phyloP scores from a whole-genome alignment of 2,113 vertebrate genomes.

The Polypterus senegalus region DNA sequence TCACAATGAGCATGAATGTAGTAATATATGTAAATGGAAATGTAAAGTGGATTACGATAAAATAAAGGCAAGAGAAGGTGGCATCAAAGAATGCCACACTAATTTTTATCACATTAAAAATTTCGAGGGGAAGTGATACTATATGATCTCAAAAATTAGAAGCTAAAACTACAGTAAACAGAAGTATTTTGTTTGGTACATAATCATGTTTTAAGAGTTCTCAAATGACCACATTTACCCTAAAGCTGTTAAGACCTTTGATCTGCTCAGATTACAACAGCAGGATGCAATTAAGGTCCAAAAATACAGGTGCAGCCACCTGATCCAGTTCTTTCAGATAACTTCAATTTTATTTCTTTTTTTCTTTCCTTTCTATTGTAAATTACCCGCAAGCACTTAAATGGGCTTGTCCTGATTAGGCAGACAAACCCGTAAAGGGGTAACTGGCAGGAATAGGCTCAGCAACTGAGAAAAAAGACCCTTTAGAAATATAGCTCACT shows the following conservation, averaged over 20 bases:
- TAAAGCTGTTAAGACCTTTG: constrained; percentile 44
- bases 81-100: too few species aligned
- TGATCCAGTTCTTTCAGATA: constrained; percentile 40
- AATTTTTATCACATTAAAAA: too few species aligned
- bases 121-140: too few species aligned
- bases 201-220: constrained; percentile 33
- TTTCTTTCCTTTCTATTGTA: background rate
- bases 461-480: constrained; percentile 35
- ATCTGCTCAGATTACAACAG: constrained; percentile 49
- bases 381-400: constrained; percentile 35
- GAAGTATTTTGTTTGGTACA: too few species aligned
- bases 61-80: too few species aligned
- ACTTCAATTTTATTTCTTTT: constrained; percentile 25
- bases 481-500: constrained; percentile 38
- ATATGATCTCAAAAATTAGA: too few species aligned
- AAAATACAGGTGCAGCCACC: constrained; percentile 46
- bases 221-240: constrained; percentile 43
- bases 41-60: too few species aligned
- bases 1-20: too few species aligned
- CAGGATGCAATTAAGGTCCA: constrained; percentile 41
- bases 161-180: too few species aligned
- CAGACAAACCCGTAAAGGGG: constrained; percentile 44
- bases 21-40: too few species aligned
- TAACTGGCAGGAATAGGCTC: constrained; percentile 22
- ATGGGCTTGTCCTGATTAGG: constrained; percentile 36